Evolutionary conservation across 2,113 vertebrate species (phyloP), one percentile per base, ranked within the genome.

Genomic region (Panthera leo): DNA sequence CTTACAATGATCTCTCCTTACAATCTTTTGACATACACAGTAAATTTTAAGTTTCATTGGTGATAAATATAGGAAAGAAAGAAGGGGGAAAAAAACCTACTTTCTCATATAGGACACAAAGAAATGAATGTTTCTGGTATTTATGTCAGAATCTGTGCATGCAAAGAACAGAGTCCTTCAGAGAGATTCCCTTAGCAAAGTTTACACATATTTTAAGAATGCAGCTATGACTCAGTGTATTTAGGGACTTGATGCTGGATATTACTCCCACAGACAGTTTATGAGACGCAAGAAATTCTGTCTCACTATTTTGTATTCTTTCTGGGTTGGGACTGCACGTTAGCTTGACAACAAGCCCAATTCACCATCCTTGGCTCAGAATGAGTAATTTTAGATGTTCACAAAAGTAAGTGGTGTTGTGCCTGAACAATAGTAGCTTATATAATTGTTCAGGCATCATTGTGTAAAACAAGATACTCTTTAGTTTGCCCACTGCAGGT

Each of bases 1-100:
- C 5, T 85, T 70, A 65, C 36, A 87, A 45, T 27, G 18, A 51
- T 95, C 16, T 94, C 34, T 82, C 25, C 29, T 55, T 76, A 34
- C 34, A 58, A 21, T 89, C 12, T 73, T 86, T 93, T 85, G 53
- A 27, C 67, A 68, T 34, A 29, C 23, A 51, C 31, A 51, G 67
- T 84, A 61, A 36, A 94, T 75, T 87, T 83, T 87, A 92, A 94
- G 27, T 86, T 96, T 12, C 36, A 76, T 91, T 88, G 27, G 70
- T 65, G 68, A 71, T 80, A 90, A 86, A 86, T 68, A 51, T 2
- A 85, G 63, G 39, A 51, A 51, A 12, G 39, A 85, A 89, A 42
- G 23, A 71, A 94, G 27, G 2, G 25, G 12, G 1, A 3, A n/a
- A 63, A 63, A 29, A 14, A 25, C 8, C 12, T n/a, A 31, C 23